Conservation (phyloP, 2,797 vertebrate species). For the Phoebastria nigripes region DNA sequence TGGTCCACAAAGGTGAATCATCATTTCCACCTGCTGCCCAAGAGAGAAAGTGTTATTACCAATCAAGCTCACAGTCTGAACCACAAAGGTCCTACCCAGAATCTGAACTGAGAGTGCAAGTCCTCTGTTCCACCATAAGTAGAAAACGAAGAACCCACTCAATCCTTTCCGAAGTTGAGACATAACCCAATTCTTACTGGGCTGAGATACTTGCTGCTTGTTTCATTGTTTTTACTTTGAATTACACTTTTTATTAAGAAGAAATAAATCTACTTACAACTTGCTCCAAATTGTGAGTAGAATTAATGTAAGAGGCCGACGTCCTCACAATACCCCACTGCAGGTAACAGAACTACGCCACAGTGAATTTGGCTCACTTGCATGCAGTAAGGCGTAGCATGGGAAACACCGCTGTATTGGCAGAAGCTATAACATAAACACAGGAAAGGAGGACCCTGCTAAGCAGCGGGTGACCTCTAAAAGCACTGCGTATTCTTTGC, state of each 20-base stretch:
- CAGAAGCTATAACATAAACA: conserved; percentile 15
- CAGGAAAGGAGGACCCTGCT: conserved; percentile 48
- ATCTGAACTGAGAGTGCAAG: not conserved
- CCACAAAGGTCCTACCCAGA: not conserved
- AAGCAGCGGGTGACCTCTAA: not conserved
- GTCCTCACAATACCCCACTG: not conserved
- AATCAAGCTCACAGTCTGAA: not conserved
- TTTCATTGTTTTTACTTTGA: not conserved
- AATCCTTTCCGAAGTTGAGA: not conserved
- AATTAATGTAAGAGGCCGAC: not conserved
- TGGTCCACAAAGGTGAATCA: not conserved
- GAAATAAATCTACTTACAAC: not conserved
- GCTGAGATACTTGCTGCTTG: not conserved
- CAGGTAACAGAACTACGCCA: not conserved
- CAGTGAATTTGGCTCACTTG: not conserved
- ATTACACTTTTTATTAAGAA: not conserved
- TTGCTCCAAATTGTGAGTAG: not conserved
- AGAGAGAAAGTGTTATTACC: not conserved
- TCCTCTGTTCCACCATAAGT: not conserved
- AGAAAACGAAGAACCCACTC: not conserved
- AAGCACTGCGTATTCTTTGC: not conserved
- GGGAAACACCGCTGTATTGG: not conserved
- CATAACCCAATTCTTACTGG: not conserved
- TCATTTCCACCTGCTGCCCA: not conserved
- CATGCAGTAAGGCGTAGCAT: not conserved